Evolutionary conservation across 2,113 vertebrate genomes (phyloP).

Genomic region (Ictidomys tridecemlineatus): DNA sequence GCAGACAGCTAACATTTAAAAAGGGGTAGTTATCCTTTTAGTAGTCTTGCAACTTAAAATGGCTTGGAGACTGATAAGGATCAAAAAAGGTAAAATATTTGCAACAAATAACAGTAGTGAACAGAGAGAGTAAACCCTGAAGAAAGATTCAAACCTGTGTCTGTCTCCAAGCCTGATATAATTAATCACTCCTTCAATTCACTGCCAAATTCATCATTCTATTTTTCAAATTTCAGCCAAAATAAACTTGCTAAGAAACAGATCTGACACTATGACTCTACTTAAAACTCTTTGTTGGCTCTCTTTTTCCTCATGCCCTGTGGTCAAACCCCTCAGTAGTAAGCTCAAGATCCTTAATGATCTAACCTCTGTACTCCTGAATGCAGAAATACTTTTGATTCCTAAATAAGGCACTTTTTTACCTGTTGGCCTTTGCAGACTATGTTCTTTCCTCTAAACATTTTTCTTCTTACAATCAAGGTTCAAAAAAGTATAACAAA

Average conservation of each 20-base stretch:
- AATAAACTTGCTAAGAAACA: slow-evolving; percentile 1
- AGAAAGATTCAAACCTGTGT: background rate
- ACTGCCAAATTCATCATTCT: background rate
- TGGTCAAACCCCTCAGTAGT: background rate
- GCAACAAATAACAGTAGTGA: background rate
- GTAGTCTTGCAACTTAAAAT: background rate
- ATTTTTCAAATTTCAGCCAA: slow-evolving; percentile 1
- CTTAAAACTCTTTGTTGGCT: background rate
- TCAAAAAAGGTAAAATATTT: background rate
- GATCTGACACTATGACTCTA: background rate
- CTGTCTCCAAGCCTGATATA: background rate
- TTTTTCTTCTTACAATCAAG: background rate
- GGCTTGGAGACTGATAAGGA: background rate
- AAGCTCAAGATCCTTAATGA: background rate
- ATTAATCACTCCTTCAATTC: background rate
- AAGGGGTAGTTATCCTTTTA: background rate
- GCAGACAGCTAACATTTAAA: background rate
- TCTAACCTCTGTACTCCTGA: background rate
- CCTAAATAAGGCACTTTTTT: background rate
- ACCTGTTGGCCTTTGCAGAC: too few relatives aligned
- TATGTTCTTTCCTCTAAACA: background rate
- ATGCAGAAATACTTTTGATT: background rate
- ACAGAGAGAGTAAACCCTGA: background rate
- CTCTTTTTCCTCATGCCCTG: background rate
- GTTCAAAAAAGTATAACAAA: slow-evolving; percentile 33